Percentiles rank a stretch among this genome's conserved stretches.
phyloP scores from a whole-genome alignment of 2,888 invertebrate genomes.

The Stenodera caucasica region DNA sequence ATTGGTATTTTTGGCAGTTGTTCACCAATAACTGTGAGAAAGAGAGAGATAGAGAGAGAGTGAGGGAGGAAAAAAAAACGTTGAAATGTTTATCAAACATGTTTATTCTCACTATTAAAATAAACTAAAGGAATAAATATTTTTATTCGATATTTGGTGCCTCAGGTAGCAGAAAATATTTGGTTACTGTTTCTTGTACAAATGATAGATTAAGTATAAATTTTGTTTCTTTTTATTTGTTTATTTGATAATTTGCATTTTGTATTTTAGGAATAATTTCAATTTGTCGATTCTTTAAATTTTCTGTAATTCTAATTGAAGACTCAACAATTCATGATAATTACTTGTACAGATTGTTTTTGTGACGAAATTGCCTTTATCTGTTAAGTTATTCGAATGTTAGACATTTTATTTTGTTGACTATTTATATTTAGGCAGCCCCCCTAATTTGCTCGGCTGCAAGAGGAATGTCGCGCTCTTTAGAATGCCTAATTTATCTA shows the following conservation, averaged over 20 bases:
- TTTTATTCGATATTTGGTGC: constrained; percentile 14
- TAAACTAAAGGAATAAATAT: constrained; percentile 8
- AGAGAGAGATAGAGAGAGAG: too few relatives aligned
- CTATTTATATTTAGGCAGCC: constrained; percentile 48
- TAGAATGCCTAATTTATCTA: constrained; percentile 46
- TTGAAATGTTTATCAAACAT: constrained; percentile 9
- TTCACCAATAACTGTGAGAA: background rate
- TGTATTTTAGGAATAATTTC: background rate
- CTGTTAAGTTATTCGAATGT: constrained; percentile 52
- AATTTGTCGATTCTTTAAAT: background rate
- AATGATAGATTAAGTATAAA: background rate
- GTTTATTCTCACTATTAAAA: constrained; percentile 5
- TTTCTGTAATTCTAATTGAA: background rate
- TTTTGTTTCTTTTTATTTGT: background rate
- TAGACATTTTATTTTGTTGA: constrained; percentile 54
- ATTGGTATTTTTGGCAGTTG: background rate
- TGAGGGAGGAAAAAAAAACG: too few relatives aligned
- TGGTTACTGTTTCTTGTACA: constrained; percentile 1
- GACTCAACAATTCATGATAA: constrained; percentile 7
- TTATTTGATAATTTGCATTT: background rate
- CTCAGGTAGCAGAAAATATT: constrained; percentile 17
- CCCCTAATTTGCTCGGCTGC: constrained; percentile 38
- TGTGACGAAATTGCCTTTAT: constrained; percentile 50
- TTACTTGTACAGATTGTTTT: constrained; percentile 51
- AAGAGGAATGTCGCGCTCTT: constrained; percentile 49